These are phyloP conservation scores for Drosophila anceps DNA, from an alignment of 2,888 invertebrate genomes.

Conservation along the genomic window DNA sequence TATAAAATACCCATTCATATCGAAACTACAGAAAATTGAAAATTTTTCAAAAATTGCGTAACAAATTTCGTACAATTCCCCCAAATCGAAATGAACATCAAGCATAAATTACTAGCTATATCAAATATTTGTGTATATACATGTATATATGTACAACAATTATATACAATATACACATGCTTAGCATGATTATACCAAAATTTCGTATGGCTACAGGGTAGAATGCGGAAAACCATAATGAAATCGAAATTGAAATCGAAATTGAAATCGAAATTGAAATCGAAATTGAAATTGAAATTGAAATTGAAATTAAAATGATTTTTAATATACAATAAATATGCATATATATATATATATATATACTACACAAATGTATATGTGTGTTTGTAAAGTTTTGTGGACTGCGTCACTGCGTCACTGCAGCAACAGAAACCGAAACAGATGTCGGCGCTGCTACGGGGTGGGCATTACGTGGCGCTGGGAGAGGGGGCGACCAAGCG, in stretches of 20 bases:
- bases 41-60: not conserved
- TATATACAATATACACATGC: too few species aligned
- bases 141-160: not conserved
- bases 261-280: slow-evolving; percentile 46
- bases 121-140: not conserved
- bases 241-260: slow-evolving; percentile 51
- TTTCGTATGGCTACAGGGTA: not conserved
- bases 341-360: not conserved
- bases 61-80: not conserved
- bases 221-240: slow-evolving; percentile 14
- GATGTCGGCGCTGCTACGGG: slow-evolving; percentile 10
- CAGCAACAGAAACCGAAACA: slow-evolving; percentile 40
- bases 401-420: slow-evolving; percentile 49
- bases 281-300: slow-evolving; percentile 45
- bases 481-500: not conserved
- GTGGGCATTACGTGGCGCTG: not conserved
- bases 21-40: not conserved
- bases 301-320: slow-evolving; percentile 42
- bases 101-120: slow-evolving; percentile 6
- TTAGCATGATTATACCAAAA: not conserved
- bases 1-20: not conserved
- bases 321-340: slow-evolving; percentile 3
- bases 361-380: not conserved
- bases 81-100: not conserved
- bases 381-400: slow-evolving; percentile 1